Evolutionary conservation across 2,888 invertebrate species (phyloP), one percentile per base, ranked within the genome.

Genomic region (Gymnoscelis rufifasciata): DNA sequence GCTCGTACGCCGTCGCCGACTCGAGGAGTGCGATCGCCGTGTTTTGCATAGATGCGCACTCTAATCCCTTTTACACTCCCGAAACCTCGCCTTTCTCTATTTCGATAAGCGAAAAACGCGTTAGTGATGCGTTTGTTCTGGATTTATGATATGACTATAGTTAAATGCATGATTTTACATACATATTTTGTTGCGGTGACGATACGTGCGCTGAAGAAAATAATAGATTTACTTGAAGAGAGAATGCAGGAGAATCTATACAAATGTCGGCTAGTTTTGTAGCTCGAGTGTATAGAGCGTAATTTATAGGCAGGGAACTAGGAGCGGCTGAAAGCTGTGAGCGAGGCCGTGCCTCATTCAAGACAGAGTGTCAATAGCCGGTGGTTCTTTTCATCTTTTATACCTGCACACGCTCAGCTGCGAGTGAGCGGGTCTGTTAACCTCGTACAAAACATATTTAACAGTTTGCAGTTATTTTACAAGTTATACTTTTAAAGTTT

Each of bases 41-140:
- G 66, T 86, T 84, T 87, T 87, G 87, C 87, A 87, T 87, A 84
- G 83, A 80, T 80, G 75, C 77, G 63, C 65, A 62, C 57, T 74
- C 74, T 72, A 71, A 59, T 61, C 61, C 62, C 70, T 55, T 59
- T 50, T 56, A 46, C 58, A 60, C 65, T 69, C 51, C 56, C 44
- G 47, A 71, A 51, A 59, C 66, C 64, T 68, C 68, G 55, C 54
- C 57, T 57, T 62, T 59, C 66, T 74, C 71, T 71, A 70, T 65
- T 62, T 54, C 65, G 63, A 61, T 62, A 68, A 71, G 66, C 54
- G 63, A 59, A 59, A 63, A 60, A 60, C 51, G 60, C 60, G 61
- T 68, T 69, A 67, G 57, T 64, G 39, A 13, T 19, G 47, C 28
- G 57, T 52, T 62, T 47, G 36, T 54, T 63, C 60, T 62, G 58